These are phyloP conservation scores for Drosophila diplacantha DNA, from an alignment of 2,888 invertebrate genomes.

Conservation along the genomic window DNA sequence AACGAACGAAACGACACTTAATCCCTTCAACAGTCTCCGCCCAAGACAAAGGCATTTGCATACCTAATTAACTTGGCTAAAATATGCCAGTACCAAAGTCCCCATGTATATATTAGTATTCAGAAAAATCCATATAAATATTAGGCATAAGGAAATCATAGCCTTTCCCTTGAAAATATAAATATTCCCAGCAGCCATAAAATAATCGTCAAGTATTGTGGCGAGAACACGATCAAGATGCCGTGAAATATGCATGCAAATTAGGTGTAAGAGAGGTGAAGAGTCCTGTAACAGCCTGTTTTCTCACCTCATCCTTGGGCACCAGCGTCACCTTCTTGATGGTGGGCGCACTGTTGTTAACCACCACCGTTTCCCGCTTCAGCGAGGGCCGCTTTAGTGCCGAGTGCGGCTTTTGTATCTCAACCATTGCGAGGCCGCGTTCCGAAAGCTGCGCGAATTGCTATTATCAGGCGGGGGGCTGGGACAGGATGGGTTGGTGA, in stretches of 20 bases:
- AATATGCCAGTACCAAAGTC: too few species aligned
- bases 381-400: constrained; percentile 75
- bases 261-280: background rate
- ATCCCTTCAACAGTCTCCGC: constrained; percentile 46
- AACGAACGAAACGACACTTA: constrained; percentile 55
- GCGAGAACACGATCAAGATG: background rate
- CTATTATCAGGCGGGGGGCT: constrained; percentile 8
- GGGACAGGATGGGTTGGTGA: constrained; percentile 3
- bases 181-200: background rate
- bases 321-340: constrained; percentile 78
- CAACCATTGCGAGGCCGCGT: constrained; percentile 69
- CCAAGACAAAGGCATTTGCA: constrained; percentile 54
- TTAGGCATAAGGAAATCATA: background rate
- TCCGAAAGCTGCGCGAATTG: constrained; percentile 7
- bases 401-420: constrained; percentile 77
- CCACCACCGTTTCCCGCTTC: constrained; percentile 77
- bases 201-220: constrained; percentile 2
- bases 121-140: background rate
- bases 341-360: constrained; percentile 76
- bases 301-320: constrained; percentile 78
- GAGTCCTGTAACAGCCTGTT: background rate
- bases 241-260: constrained; percentile 6
- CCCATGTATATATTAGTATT: background rate
- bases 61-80: constrained; percentile 66
- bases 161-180: background rate